A percentile compares a stretch with the other conserved stretches of the same genome.
Conservation (phyloP, 2,797 vertebrate species). For the Ibycter americanus region DNA sequence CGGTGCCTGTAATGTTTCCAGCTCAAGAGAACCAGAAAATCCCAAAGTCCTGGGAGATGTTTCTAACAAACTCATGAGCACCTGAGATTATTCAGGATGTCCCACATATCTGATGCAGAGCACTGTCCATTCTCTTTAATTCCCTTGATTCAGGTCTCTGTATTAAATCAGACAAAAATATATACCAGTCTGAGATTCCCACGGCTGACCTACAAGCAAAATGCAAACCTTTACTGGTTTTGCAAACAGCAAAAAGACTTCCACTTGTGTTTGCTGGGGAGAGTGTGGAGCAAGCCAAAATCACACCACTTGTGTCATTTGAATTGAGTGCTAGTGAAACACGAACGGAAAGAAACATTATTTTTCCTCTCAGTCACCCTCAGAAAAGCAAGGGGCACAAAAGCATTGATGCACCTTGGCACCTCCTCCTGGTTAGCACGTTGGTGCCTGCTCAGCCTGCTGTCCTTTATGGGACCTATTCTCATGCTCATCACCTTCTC, state of each 20-base stretch:
- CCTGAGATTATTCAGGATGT: not conserved
- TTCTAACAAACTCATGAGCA: not conserved
- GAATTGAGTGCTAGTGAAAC: not conserved
- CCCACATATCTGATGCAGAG: not conserved
- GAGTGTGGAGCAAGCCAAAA: not conserved
- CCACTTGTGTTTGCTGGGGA: not conserved
- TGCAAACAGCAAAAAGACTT: not conserved
- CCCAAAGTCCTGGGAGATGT: not conserved
- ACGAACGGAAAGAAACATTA: not conserved
- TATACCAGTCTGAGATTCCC: not conserved
- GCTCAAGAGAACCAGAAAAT: not conserved
- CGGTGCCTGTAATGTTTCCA: not conserved
- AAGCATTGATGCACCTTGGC: rapidly evolving
- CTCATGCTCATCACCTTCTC: not conserved
- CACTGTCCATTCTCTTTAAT: not conserved
- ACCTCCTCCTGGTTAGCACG: rapidly evolving
- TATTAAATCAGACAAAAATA: not conserved
- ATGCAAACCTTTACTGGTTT: not conserved
- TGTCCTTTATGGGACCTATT: not conserved
- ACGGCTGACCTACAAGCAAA: not conserved
- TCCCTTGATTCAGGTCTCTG: not conserved
- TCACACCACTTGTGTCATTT: not conserved
- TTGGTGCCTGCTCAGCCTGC: not conserved
- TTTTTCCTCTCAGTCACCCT: not conserved
- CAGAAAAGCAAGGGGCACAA: not conserved